Evolutionary conservation across 2,113 vertebrate species (phyloP).

Genomic region (Pseudolaguvia tuberculata): DNA sequence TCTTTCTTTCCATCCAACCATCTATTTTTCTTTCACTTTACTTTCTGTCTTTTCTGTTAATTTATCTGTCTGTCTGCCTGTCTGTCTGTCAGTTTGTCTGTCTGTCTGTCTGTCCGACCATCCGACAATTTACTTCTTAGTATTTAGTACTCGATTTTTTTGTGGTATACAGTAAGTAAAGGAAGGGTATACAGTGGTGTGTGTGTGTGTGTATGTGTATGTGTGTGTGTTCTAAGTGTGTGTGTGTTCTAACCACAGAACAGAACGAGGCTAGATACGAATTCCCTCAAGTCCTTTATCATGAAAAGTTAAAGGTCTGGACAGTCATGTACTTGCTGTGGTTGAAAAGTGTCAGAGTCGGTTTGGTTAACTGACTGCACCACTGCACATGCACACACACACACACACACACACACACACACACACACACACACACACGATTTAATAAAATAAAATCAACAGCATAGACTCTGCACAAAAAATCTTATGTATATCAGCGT

Average conservation of each 20-base stretch:
- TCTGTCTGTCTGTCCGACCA: too few relatives aligned
- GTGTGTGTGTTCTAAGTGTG: too few relatives aligned
- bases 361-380: conserved; percentile 42
- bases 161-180: not conserved
- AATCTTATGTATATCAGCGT: not conserved
- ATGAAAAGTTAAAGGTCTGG: conserved; percentile 42
- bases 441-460: conserved; percentile 5
- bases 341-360: conserved; percentile 47
- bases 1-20: too few relatives aligned
- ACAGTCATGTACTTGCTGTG: conserved; percentile 42
- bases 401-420: too few relatives aligned
- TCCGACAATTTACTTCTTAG: too few relatives aligned
- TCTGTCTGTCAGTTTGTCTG: too few relatives aligned
- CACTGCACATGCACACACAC: conserved; percentile 24
- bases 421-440: conserved; percentile 13
- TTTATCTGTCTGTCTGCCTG: too few relatives aligned
- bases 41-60: too few relatives aligned
- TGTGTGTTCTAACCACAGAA: conserved; percentile 31
- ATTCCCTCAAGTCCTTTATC: conserved; percentile 48
- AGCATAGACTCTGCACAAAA: not conserved
- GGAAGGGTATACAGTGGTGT: not conserved
- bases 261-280: conserved; percentile 38
- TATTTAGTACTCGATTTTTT: too few relatives aligned
- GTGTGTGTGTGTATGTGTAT: conserved; percentile 35
- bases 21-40: too few relatives aligned